A percentile compares a stretch with the other conserved stretches of the same genome.
These are phyloP conservation scores for Hemichromis elongatus DNA, from an alignment of 2,113 vertebrate species.

Conservation along the genomic window DNA sequence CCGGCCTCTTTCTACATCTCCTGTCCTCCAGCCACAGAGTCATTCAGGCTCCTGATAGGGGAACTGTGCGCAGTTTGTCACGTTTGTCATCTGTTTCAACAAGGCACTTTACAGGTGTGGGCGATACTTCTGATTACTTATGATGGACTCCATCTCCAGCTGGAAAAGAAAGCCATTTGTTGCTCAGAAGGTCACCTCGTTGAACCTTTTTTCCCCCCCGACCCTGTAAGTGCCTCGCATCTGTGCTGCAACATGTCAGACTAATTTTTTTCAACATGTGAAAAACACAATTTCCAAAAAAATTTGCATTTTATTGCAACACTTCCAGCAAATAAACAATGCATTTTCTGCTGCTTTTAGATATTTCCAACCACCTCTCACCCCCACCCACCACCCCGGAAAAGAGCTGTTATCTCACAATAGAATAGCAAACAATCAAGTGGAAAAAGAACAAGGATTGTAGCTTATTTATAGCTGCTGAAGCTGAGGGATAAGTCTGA, in stretches of 20 bases:
- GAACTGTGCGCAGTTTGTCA: background rate
- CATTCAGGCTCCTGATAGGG: background rate
- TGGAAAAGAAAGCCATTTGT: background rate
- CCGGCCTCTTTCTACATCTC: constrained; percentile 22
- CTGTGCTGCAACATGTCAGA: background rate
- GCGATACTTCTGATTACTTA: background rate
- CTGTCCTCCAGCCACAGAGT: background rate
- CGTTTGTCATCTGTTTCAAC: background rate
- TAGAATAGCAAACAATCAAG: background rate
- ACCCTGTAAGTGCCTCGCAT: background rate
- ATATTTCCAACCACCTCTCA: background rate
- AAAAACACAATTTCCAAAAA: background rate
- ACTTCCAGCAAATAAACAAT: background rate
- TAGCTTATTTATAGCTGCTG: constrained; percentile 3
- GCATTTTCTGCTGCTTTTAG: background rate
- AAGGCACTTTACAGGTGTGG: background rate
- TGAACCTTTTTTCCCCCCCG: background rate
- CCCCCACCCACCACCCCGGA: background rate
- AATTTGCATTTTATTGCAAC: background rate
- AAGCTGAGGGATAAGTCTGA: constrained; percentile 1
- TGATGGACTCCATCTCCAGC: background rate
- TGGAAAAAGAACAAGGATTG: background rate
- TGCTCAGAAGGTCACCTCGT: background rate
- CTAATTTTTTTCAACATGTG: too few species aligned
- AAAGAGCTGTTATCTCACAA: background rate